phyloP scores from a whole-genome alignment of 1,140 invertebrate genomes.

The Sitophilus oryzae region DNA sequence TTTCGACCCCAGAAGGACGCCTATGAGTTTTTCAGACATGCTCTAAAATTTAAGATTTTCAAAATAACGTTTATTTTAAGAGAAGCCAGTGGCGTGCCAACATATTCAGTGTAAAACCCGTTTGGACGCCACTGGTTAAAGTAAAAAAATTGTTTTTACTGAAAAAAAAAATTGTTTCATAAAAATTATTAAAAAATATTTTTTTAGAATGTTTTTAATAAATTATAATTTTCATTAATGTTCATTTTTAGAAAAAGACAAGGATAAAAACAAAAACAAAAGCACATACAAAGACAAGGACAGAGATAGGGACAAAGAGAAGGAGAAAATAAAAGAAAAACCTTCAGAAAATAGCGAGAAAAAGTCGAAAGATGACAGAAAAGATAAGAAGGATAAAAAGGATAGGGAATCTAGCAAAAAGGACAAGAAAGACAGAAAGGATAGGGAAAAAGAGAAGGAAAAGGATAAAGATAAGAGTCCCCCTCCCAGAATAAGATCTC shows the following conservation, averaged over 20 bases:
- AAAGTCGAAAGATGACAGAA: conserved; percentile 55
- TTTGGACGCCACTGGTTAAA: too few species aligned
- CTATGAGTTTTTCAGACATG: too few species aligned
- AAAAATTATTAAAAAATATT: too few species aligned
- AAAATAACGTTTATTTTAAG: too few species aligned
- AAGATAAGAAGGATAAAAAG: conserved; percentile 57
- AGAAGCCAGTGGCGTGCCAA: too few species aligned
- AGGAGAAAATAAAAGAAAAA: conserved; percentile 50
- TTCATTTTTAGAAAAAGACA: conserved; percentile 51
- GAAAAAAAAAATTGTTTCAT: too few species aligned
- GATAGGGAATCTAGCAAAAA: conserved; percentile 57
- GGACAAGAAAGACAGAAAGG: conserved; percentile 38
- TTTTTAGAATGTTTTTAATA: too few species aligned
- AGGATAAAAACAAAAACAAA: conserved; percentile 51
- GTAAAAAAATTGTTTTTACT: too few species aligned
- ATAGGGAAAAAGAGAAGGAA: conserved; percentile 42
- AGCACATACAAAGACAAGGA: conserved; percentile 50
- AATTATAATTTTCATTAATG: too few species aligned
- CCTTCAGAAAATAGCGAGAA: conserved; percentile 46
- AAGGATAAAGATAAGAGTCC: conserved; percentile 42
- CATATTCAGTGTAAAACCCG: too few species aligned
- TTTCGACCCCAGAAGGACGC: too few species aligned
- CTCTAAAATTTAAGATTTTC: too few species aligned
- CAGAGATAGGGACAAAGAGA: conserved; percentile 43
- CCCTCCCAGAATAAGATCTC: conserved; percentile 20